Conservation (phyloP, 2,113 vertebrate species). For the Lipophrys pholis region DNA sequence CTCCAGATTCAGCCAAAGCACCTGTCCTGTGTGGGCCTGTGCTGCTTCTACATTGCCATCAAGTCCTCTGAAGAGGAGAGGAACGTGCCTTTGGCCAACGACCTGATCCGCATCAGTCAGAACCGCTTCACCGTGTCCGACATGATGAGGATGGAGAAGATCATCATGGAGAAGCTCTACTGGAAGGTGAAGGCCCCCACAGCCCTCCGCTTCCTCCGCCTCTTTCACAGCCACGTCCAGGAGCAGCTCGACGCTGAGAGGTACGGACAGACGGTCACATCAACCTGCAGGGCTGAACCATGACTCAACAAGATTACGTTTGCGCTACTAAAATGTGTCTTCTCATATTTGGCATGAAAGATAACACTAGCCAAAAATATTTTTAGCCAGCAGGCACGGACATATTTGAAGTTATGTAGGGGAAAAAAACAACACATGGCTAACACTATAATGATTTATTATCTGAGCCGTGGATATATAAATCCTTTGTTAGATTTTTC, state of each 20-base stretch:
- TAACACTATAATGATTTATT: no score
- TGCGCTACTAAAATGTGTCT: conserved; percentile 45
- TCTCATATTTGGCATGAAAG: conserved; percentile 43
- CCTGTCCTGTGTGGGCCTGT: conserved; percentile 93
- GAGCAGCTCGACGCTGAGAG: conserved; percentile 87
- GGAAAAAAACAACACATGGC: background rate
- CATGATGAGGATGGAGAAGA: conserved; percentile 98
- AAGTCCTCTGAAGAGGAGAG: conserved; percentile 93
- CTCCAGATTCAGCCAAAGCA: conserved; percentile 96
- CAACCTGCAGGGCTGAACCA: conserved; percentile 35
- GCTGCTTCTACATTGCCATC: conserved; percentile 95
- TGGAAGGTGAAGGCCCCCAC: conserved; percentile 94
- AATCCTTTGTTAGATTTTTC: background rate
- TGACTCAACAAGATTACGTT: conserved; percentile 56
- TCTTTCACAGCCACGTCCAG: conserved; percentile 87
- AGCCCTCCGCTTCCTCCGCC: conserved; percentile 90
- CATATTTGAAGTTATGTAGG: conserved; percentile 18
- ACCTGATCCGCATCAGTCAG: conserved; percentile 96
- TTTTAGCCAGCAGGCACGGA: conserved; percentile 14
- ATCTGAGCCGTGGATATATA: background rate
- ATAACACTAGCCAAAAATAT: conserved; percentile 32
- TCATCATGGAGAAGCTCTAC: conserved; percentile 92
- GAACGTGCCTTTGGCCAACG: conserved; percentile 90
- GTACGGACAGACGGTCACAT: conserved; percentile 76
- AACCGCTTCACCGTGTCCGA: conserved; percentile 95